Evolutionary conservation across 2,113 vertebrate species (phyloP).

Genomic region (Pyxicephalus adspersus): DNA sequence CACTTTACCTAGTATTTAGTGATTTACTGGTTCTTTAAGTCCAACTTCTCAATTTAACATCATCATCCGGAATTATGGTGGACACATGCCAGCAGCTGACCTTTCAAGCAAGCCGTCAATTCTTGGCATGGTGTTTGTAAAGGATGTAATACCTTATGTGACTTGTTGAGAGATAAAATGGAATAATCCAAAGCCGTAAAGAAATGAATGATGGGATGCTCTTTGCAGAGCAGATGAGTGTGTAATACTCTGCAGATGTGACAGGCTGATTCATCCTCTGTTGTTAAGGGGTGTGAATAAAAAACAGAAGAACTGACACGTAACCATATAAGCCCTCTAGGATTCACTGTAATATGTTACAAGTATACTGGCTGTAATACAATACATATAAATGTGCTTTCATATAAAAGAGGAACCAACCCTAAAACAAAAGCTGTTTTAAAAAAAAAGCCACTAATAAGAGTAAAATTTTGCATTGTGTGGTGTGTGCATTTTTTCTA

Average conservation of each 20-base stretch:
- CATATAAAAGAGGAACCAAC: no score
- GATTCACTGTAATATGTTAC: background rate
- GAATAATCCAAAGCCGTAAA: background rate
- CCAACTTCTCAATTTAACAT: background rate
- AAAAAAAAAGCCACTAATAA: no score
- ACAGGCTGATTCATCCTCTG: constrained; percentile 5
- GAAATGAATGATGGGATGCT: background rate
- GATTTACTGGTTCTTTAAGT: no score
- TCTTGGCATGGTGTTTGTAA: background rate
- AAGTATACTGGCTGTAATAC: background rate
- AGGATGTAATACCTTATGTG: background rate
- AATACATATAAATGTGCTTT: no score
- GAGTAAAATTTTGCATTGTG: no score
- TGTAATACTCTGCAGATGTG: background rate
- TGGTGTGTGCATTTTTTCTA: no score
- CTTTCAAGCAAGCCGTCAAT: background rate
- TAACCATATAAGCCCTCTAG: background rate
- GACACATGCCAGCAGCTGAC: background rate
- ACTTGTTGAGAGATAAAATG: background rate
- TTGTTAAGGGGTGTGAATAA: constrained; percentile 14
- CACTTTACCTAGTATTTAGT: no score
- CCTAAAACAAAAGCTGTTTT: no score
- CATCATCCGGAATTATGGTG: background rate
- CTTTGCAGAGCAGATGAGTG: background rate
- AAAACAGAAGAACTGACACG: constrained; percentile 20